Conservation (phyloP, 64 coral and sea anemone genomes). For the Catalaphyllia jardinei region DNA sequence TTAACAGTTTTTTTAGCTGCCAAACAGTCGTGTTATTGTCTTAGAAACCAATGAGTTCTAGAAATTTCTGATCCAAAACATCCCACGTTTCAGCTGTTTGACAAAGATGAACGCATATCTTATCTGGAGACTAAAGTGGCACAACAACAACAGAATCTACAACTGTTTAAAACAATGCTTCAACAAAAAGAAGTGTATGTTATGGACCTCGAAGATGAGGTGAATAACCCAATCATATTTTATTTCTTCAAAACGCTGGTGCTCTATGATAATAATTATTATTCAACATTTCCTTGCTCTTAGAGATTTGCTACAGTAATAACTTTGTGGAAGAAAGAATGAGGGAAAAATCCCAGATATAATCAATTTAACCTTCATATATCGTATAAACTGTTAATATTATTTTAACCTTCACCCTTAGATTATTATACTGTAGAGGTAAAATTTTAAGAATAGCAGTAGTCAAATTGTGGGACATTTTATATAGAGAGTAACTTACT, state of each 20-base stretch:
- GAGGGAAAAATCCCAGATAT: too few species aligned
- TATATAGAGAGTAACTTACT: too few species aligned
- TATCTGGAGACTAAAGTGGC: slow-evolving; percentile 82
- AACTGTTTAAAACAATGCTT: slow-evolving; percentile 77
- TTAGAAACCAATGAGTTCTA: neutral
- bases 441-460: too few species aligned
- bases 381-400: too few species aligned
- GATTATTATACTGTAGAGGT: too few species aligned
- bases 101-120: slow-evolving; percentile 59
- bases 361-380: too few species aligned
- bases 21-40: neutral
- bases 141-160: slow-evolving; percentile 90
- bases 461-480: too few species aligned
- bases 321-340: too few species aligned
- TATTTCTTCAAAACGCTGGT: neutral
- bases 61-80: slow-evolving; percentile 10
- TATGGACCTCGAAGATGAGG: slow-evolving; percentile 52
- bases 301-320: too few species aligned
- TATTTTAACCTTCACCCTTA: too few species aligned
- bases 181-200: slow-evolving; percentile 65
- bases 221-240: slow-evolving; percentile 27
- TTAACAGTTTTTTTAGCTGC: neutral
- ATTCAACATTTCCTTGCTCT: too few species aligned
- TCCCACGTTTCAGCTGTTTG: slow-evolving; percentile 27
- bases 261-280: too few species aligned